Conservation (phyloP, 2,113 vertebrate genomes). For the Tinamus guttatus region DNA sequence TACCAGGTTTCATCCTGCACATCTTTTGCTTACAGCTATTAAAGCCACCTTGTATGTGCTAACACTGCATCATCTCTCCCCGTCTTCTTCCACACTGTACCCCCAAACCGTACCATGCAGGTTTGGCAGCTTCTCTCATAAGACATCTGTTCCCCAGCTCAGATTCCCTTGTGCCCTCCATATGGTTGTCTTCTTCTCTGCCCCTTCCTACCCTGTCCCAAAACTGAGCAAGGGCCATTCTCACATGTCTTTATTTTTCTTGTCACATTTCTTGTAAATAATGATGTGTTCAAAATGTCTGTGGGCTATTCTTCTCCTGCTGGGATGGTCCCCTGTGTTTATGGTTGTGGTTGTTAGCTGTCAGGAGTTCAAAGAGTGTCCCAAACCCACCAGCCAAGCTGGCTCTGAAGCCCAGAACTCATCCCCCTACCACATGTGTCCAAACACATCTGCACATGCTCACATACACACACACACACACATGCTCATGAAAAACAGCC, state of each 20-base stretch:
- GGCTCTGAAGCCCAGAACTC: background rate
- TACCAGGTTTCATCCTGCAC: conserved; percentile 43
- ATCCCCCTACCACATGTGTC: background rate
- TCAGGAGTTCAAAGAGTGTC: background rate
- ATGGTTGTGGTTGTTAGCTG: background rate
- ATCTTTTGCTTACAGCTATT: conserved; percentile 31
- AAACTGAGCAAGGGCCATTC: background rate
- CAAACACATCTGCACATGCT: background rate
- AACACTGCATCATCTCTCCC: conserved; percentile 21
- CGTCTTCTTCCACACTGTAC: background rate
- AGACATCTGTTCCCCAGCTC: background rate
- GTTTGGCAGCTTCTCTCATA: background rate
- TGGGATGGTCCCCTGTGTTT: background rate
- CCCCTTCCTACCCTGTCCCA: background rate
- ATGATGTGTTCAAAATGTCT: background rate
- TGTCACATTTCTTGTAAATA: conserved; percentile 27
- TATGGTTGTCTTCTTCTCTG: background rate
- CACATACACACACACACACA: background rate
- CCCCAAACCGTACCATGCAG: background rate
- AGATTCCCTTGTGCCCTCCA: background rate
- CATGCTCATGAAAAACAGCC: background rate
- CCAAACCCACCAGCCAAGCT: background rate
- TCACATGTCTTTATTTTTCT: background rate
- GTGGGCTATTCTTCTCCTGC: background rate
- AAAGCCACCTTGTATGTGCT: conserved; percentile 42